phyloP scores from a whole-genome alignment of 2,113 vertebrate species.

The Barbus barbus region DNA sequence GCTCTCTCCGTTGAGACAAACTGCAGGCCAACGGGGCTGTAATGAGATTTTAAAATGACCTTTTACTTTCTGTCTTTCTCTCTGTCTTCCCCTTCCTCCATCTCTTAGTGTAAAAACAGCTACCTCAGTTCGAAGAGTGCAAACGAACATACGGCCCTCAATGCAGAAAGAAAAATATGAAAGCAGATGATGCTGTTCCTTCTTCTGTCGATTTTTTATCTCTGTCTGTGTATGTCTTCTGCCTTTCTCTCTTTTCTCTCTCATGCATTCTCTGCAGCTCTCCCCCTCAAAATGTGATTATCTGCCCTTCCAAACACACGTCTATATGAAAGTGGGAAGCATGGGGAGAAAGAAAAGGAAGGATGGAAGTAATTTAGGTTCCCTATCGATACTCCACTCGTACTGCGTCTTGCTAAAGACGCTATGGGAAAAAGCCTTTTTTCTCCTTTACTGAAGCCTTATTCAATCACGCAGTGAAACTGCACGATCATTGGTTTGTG shows the following conservation, averaged over 20 bases:
- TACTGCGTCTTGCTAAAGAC: too few species aligned
- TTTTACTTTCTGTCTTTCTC: not conserved
- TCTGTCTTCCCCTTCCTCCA: not conserved
- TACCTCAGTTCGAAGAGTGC: not conserved
- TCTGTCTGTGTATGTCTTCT: not conserved
- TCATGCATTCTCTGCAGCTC: not conserved
- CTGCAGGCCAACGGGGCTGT: not conserved
- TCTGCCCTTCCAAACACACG: not conserved
- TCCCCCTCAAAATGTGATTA: constrained; percentile 17
- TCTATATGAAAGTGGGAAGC: not conserved
- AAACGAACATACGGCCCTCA: not conserved
- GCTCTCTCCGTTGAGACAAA: constrained; percentile 22
- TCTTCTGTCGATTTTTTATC: not conserved
- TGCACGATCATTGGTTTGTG: too few species aligned
- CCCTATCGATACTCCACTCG: too few species aligned
- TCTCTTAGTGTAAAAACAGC: not conserved
- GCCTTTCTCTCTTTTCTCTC: not conserved
- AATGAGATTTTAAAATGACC: constrained; percentile 31
- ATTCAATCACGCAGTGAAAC: too few species aligned
- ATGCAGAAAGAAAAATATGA: not conserved
- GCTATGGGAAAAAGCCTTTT: too few species aligned
- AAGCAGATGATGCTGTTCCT: not conserved
- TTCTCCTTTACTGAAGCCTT: too few species aligned
- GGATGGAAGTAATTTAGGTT: constrained; percentile 1
- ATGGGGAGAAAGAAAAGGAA: not conserved